Evolutionary conservation across 1,140 invertebrate genomes (phyloP).

Genomic region (Apolygus lucorum): DNA sequence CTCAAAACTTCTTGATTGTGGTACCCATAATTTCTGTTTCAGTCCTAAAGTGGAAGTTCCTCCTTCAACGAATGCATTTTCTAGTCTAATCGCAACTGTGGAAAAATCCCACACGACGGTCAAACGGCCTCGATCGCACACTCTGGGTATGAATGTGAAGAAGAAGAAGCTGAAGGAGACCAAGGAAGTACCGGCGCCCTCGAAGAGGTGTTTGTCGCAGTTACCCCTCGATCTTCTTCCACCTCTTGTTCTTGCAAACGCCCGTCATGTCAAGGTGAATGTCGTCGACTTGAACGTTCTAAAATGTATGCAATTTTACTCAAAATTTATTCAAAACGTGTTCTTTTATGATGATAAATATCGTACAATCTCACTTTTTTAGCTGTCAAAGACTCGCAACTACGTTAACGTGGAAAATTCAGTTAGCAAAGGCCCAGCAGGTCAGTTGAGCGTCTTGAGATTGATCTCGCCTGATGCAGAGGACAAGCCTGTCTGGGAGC

Average conservation of each 20-base stretch:
- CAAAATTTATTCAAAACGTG: no score
- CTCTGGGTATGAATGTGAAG: not conserved
- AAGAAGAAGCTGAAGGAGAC: constrained; percentile 15
- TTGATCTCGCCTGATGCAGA: constrained; percentile 21
- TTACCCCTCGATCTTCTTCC: not conserved
- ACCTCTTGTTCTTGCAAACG: not conserved
- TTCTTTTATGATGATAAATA: no score
- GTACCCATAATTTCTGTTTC: not conserved
- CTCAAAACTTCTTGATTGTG: not conserved
- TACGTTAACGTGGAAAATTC: constrained; percentile 29
- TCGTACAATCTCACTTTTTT: constrained; percentile 10
- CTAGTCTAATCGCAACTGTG: not conserved
- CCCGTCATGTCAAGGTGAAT: constrained; percentile 1
- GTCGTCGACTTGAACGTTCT: not conserved
- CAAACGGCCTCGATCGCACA: not conserved
- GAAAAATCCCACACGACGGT: not conserved
- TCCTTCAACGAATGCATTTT: not conserved
- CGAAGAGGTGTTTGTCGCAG: not conserved
- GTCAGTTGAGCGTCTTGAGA: constrained; percentile 30
- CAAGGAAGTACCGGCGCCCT: not conserved
- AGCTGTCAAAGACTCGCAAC: constrained; percentile 23
- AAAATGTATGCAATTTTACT: not conserved
- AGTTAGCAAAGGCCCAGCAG: constrained; percentile 25
- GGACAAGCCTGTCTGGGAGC: constrained; percentile 43
- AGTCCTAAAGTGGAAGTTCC: not conserved